Conservation (phyloP, 1,140 invertebrate species). For the Harpegnathos saltator region DNA sequence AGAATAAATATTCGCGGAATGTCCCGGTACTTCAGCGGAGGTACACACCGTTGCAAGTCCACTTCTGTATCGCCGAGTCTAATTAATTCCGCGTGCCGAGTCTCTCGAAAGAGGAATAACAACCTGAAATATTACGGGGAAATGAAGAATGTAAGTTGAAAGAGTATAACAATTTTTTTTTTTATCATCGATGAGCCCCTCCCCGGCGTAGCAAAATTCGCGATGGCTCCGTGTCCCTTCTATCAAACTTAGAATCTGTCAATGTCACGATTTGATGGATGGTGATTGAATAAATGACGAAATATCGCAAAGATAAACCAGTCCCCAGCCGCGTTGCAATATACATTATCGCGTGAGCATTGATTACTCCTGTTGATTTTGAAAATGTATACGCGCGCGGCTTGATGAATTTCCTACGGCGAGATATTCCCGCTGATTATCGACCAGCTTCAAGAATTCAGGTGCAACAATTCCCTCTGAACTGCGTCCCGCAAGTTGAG, state of each 20-base stretch:
- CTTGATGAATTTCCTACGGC: not conserved
- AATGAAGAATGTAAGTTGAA: not conserved
- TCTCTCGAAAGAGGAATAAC: not conserved
- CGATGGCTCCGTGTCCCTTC: constrained; percentile 42
- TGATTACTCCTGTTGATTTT: constrained; percentile 46
- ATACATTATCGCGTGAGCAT: constrained; percentile 49
- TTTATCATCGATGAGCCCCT: constrained; percentile 39
- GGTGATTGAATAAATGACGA: constrained; percentile 60
- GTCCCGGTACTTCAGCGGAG: not conserved
- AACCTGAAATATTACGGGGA: not conserved
- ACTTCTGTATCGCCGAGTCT: not conserved
- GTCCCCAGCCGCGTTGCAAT: constrained; percentile 35
- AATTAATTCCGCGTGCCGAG: not conserved
- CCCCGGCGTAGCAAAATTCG: constrained; percentile 39
- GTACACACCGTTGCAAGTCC: no score
- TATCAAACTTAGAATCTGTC: constrained; percentile 60
- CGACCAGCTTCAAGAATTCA: constrained; percentile 26
- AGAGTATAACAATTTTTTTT: constrained; percentile 19
- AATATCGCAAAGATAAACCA: constrained; percentile 56
- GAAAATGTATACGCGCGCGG: not conserved
- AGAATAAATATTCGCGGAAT: not conserved
- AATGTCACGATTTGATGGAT: constrained; percentile 58
- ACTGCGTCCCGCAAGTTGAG: no score
- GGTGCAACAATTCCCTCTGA: not conserved
- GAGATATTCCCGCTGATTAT: constrained; percentile 22